Evolutionary conservation across 2,113 vertebrate species (phyloP).

Genomic region (Mastomys coucha): DNA sequence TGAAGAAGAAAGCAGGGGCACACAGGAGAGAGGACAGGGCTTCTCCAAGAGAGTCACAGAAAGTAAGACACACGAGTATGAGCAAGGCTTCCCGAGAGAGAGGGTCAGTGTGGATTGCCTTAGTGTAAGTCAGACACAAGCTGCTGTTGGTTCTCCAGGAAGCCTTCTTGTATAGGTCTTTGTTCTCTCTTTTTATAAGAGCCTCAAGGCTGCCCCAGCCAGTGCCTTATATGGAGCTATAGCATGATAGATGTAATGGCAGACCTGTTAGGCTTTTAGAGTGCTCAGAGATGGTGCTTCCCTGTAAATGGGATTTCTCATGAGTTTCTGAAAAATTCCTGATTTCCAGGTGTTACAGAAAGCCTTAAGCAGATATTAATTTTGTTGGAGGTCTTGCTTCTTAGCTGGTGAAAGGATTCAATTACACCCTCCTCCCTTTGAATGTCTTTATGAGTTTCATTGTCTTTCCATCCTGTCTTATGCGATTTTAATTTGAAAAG

Average conservation of each 20-base stretch:
- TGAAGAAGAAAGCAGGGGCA: not conserved
- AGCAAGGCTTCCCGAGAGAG: not conserved
- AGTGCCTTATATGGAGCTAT: not conserved
- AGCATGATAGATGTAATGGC: not conserved
- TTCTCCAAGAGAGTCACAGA: not conserved
- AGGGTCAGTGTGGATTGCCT: not conserved
- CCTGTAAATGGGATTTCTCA: not conserved
- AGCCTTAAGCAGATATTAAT: not conserved
- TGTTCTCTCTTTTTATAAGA: not conserved
- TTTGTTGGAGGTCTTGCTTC: not conserved
- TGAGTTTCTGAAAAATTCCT: not conserved
- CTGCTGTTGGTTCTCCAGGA: not conserved
- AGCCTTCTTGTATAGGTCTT: not conserved
- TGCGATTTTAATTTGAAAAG: not conserved
- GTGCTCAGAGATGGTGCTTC: not conserved
- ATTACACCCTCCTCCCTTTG: not conserved
- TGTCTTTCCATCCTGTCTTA: not conserved
- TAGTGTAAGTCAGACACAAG: not conserved
- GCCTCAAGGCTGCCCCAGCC: not conserved
- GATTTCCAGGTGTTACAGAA: not conserved
- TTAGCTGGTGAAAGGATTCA: not conserved
- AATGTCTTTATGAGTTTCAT: not conserved
- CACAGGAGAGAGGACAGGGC: not conserved
- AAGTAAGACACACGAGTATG: not conserved
- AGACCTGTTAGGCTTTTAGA: not conserved